phyloP scores from a whole-genome alignment of 64 coral and sea anemone species.

The Astreopora myriophthalma region DNA sequence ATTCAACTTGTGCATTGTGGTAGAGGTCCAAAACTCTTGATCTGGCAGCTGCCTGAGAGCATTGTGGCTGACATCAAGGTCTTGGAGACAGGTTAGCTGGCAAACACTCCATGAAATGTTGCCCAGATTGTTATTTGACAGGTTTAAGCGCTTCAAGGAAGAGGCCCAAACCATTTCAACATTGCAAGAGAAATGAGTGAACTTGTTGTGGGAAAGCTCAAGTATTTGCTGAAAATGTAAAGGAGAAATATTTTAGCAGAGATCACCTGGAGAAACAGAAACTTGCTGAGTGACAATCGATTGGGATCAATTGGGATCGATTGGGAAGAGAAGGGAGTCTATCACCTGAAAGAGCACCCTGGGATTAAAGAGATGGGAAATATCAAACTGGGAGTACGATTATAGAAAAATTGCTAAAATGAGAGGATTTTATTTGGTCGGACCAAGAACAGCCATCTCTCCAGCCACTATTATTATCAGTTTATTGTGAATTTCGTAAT shows the following conservation, averaged over 20 bases:
- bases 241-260: not conserved
- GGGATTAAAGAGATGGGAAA: too few relatives aligned
- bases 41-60: conserved; percentile 64
- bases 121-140: conserved; percentile 64
- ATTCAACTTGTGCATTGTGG: conserved; percentile 79
- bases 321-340: too few relatives aligned
- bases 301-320: too few relatives aligned
- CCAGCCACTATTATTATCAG: too few relatives aligned
- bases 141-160: conserved; percentile 57
- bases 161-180: conserved; percentile 61
- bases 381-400: too few relatives aligned
- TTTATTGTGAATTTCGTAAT: too few relatives aligned
- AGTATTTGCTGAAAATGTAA: conserved; percentile 53
- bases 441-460: too few relatives aligned
- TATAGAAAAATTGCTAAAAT: too few relatives aligned
- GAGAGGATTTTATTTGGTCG: too few relatives aligned
- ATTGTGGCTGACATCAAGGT: conserved; percentile 88
- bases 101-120: conserved; percentile 88
- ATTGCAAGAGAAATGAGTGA: conserved; percentile 44
- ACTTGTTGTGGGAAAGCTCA: conserved; percentile 67
- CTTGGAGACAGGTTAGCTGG: conserved; percentile 60
- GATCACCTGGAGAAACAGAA: too few relatives aligned
- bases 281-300: too few relatives aligned
- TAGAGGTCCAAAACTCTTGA: conserved; percentile 70
- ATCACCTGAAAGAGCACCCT: too few relatives aligned